Base-by-base conservation (phyloP, 2,888 invertebrate species). In the Gymnosoma rotundatum region DNA sequence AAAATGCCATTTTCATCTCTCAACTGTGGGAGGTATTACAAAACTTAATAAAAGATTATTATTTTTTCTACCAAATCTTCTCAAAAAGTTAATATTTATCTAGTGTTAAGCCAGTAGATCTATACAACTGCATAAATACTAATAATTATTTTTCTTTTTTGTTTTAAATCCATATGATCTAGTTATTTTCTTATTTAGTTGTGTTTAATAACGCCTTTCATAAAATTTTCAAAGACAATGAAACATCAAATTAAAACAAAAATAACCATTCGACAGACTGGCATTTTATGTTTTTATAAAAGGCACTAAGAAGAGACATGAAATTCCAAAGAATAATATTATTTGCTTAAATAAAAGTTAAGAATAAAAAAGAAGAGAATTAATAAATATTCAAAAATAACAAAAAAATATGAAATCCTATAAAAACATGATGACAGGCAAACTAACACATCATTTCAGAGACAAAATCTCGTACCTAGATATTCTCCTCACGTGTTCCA, bases 371-470 rank as follows among this genome's bases (percentile, higher is more conserved):
- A 69, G 45, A 56, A 69, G 64, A 74, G 36, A 67, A 69, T 74
- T 73, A 61, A 73, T 69, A 80, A 78, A 74, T 81, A 84, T 84
- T 84, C 69, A 78, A 83, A 25, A 72, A 78, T 64, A 73, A 73
- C 36, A 61, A 73, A 67, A 83, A 70, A 60, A 73, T 69, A 64
- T 58, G 64, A 84, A 84, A 84, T 84, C 84, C 84, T 84, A 84
- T 81, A 84, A 84, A 81, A 84, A 84, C 84, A 84, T 84, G 84
- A 84, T 84, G 84, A 84, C 84, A 84, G 74, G 81, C 84, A 73
- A 81, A 81, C 78, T 72, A 66, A 76, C 79, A 66, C 52, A 76
- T 83, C 72, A 72, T 61, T 67, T 60, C 72, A 54, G 78, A 61
- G 67, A 60, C 78, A 70, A 54, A 78, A 54, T 69, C 69, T 36